Evolutionary conservation across 2,888 invertebrate species (phyloP).

Genomic region (Apoderus coryli): DNA sequence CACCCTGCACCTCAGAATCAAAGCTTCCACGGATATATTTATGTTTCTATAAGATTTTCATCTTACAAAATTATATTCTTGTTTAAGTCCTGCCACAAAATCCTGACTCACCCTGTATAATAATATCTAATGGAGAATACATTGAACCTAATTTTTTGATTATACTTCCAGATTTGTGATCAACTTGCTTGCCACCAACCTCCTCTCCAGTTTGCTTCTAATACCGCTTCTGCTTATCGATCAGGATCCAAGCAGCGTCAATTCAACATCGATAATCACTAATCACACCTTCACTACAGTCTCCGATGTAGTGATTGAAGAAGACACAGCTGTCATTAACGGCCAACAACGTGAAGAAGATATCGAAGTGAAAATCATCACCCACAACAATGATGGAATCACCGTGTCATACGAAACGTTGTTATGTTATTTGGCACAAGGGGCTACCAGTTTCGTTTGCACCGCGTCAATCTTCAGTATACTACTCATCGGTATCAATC

Average conservation of each 20-base stretch:
- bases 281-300: conserved; percentile 15
- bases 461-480: conserved; percentile 47
- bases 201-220: conserved; percentile 35
- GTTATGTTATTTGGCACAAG: conserved; percentile 39
- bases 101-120: too few species aligned
- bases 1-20: too few species aligned
- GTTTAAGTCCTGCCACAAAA: too few species aligned
- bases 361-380: conserved; percentile 19
- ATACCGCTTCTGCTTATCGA: conserved; percentile 40
- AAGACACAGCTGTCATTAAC: conserved; percentile 14
- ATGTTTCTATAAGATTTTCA: too few species aligned
- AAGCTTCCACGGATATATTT: too few species aligned
- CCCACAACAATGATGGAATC: conserved; percentile 15
- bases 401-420: conserved; percentile 11
- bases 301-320: too few species aligned
- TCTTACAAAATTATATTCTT: too few species aligned
- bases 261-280: conserved; percentile 31
- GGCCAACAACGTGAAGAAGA: conserved; percentile 14
- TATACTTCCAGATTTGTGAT: conserved; percentile 36
- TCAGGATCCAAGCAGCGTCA: conserved; percentile 28
- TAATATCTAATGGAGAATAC: neutral
- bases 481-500: conserved; percentile 46
- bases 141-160: conserved; percentile 20
- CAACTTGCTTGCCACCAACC: conserved; percentile 38
- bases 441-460: conserved; percentile 42